These are phyloP conservation scores for Hippocampus kuda DNA, from an alignment of 2,797 vertebrate species.

Conservation along the genomic window DNA sequence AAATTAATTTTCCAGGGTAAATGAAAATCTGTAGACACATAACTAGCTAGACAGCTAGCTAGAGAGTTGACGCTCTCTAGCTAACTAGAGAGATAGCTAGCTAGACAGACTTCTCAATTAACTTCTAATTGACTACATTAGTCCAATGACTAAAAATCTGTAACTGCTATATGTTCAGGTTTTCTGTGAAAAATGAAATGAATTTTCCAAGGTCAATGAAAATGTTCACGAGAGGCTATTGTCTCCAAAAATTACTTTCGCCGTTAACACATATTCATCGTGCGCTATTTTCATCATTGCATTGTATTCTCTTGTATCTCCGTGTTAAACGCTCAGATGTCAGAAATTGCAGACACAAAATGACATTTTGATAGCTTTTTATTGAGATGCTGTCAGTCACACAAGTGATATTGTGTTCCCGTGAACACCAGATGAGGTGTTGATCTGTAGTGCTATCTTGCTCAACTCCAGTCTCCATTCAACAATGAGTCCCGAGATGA, in stretches of 20 bases:
- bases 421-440: slow-evolving; percentile 2
- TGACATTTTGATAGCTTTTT: neutral
- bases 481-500: slow-evolving; percentile 36
- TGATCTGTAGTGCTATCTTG: slow-evolving; percentile 12
- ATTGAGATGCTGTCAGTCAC: slow-evolving; percentile 2
- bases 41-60: too few species aligned
- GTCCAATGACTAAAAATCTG: neutral
- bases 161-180: slow-evolving; percentile 12
- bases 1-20: neutral
- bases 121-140: too few species aligned
- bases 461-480: slow-evolving; percentile 18
- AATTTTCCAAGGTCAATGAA: slow-evolving; percentile 5
- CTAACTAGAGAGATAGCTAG: slow-evolving; percentile 2
- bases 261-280: neutral
- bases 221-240: neutral
- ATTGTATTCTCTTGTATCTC: neutral
- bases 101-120: slow-evolving; percentile 1
- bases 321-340: neutral
- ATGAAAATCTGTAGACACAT: neutral
- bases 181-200: neutral
- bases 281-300: neutral
- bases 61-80: too few species aligned
- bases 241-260: neutral
- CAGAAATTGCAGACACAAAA: neutral
- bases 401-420: neutral